A percentile compares a stretch with the other conserved stretches of the same genome.
phyloP scores from a whole-genome alignment of 1,140 invertebrate genomes.

The Pseudachorutes palmiensis region DNA sequence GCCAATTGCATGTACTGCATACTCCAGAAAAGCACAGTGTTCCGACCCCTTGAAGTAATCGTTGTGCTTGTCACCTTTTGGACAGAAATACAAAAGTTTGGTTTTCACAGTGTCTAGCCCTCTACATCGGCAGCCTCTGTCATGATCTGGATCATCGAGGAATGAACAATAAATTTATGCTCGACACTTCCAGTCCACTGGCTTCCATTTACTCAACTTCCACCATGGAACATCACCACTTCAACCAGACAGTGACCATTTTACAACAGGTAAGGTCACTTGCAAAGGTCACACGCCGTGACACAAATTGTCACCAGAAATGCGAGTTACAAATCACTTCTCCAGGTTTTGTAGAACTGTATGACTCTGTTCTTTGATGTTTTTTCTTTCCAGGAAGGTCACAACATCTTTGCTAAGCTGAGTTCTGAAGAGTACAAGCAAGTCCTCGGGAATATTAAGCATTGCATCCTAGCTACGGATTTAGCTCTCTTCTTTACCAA shows the following conservation, averaged over 20 bases:
- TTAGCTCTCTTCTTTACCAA: conserved; percentile 71
- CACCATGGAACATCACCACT: conserved; percentile 78
- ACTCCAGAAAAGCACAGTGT: conserved; percentile 49
- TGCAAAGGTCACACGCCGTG: not conserved
- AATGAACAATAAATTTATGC: conserved; percentile 76
- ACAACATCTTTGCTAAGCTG: conserved; percentile 69
- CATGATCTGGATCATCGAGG: conserved; percentile 78
- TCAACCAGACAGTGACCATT: conserved; percentile 77
- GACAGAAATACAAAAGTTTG: not conserved
- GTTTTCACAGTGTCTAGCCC: conserved; percentile 54
- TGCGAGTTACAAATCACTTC: not conserved
- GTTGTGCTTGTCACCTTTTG: not conserved
- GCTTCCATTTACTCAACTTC: conserved; percentile 74
- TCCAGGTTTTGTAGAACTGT: no score
- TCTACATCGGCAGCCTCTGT: conserved; percentile 70
- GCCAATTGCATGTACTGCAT: conserved; percentile 75
- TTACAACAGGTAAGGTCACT: conserved; percentile 58
- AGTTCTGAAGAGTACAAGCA: conserved; percentile 66
- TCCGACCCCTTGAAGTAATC: conserved; percentile 34
- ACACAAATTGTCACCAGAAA: not conserved
- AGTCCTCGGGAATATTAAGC: conserved; percentile 62
- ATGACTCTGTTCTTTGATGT: no score
- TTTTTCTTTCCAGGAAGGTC: conserved; percentile 55
- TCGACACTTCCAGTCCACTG: conserved; percentile 67
- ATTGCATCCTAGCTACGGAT: conserved; percentile 76